Evolutionary conservation across 2,797 vertebrate genomes (phyloP).

Genomic region (Alca torda): DNA sequence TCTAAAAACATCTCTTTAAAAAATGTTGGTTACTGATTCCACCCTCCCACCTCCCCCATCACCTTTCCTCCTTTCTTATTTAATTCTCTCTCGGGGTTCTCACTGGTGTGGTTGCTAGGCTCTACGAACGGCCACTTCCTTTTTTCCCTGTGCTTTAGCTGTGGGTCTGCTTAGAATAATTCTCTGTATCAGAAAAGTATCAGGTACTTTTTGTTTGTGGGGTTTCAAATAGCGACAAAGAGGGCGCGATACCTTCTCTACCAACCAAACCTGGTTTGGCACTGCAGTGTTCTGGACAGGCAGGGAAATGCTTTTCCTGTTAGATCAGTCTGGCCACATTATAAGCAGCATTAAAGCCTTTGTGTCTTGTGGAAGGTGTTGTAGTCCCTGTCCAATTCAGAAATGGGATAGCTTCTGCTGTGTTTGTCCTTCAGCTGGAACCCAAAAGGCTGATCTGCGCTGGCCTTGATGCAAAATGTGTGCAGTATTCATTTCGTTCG

Average conservation of each 20-base stretch:
- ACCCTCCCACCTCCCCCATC: neutral
- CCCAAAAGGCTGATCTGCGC: neutral
- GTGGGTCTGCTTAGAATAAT: neutral
- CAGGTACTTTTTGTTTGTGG: neutral
- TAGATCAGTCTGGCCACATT: neutral
- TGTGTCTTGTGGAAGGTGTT: neutral
- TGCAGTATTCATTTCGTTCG: neutral
- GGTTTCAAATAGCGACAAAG: neutral
- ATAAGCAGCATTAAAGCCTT: neutral
- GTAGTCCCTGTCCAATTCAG: neutral
- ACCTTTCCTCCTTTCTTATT: neutral
- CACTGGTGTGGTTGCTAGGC: neutral
- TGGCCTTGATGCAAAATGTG: neutral
- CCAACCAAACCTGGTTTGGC: neutral
- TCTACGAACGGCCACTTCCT: neutral
- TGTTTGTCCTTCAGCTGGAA: neutral
- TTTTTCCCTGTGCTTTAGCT: neutral
- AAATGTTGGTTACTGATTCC: neutral
- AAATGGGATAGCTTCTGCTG: neutral
- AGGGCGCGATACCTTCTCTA: neutral
- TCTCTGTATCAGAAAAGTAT: neutral
- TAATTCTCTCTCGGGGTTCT: neutral
- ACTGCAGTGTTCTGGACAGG: neutral
- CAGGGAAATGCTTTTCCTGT: neutral
- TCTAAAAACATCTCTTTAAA: neutral